These are phyloP conservation scores for Melanostoma scalare DNA, from an alignment of 2,888 invertebrate genomes.

Conservation along the genomic window DNA sequence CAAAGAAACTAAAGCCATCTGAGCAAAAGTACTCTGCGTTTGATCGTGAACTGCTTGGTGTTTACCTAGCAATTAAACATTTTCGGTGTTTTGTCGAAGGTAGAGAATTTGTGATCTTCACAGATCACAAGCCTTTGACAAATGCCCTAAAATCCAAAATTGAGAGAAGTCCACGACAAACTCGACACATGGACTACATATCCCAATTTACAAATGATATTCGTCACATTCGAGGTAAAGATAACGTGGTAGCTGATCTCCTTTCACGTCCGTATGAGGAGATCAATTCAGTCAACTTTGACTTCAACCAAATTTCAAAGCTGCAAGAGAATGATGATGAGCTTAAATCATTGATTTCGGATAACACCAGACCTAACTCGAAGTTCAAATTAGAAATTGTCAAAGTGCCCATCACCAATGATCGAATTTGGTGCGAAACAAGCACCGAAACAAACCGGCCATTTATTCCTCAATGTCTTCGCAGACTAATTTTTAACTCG, in stretches of 20 bases:
- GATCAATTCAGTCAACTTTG: background rate
- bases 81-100: conserved; percentile 37
- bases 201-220: conserved; percentile 33
- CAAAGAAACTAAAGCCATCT: conserved; percentile 20
- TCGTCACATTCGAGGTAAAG: conserved; percentile 38
- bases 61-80: conserved; percentile 19
- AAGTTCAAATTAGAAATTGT: too few relatives aligned
- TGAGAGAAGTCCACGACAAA: conserved; percentile 26
- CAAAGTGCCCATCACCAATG: too few relatives aligned
- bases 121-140: conserved; percentile 34
- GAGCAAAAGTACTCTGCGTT: conserved; percentile 26
- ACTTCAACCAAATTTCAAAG: background rate
- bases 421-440: too few relatives aligned
- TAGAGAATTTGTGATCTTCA: conserved; percentile 24
- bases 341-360: too few relatives aligned
- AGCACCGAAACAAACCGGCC: too few relatives aligned
- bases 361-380: too few relatives aligned
- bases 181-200: conserved; percentile 22
- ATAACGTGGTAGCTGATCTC: conserved; percentile 12
- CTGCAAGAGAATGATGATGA: conserved; percentile 11
- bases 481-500: too few relatives aligned
- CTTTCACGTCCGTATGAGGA: conserved; percentile 1
- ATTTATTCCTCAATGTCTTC: too few relatives aligned
- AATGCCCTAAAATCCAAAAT: conserved; percentile 6
- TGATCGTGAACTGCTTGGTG: conserved; percentile 22